Conservation (phyloP, 2,888 invertebrate species). For the Lycaena phlaeas region DNA sequence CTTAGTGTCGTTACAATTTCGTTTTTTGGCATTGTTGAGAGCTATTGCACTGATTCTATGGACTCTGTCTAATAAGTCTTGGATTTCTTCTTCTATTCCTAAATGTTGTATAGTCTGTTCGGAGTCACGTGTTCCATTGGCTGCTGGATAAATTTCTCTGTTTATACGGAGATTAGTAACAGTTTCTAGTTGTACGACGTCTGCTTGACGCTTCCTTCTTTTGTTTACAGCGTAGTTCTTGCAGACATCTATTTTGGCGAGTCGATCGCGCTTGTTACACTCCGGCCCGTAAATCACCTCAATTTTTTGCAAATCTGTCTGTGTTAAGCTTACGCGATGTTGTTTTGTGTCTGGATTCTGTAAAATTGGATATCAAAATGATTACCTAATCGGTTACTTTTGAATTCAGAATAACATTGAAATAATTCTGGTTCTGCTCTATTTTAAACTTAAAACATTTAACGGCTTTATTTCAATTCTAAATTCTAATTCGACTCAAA, state of each 20-base stretch:
- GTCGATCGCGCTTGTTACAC: constrained; percentile 41
- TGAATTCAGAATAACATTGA: too few species aligned
- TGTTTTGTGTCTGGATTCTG: constrained; percentile 36
- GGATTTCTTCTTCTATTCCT: constrained; percentile 34
- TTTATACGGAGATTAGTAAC: background rate
- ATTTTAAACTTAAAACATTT: too few species aligned
- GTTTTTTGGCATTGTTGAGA: constrained; percentile 31
- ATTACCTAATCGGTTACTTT: too few species aligned
- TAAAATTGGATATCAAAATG: constrained; percentile 20
- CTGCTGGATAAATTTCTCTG: background rate
- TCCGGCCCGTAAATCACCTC: constrained; percentile 45
- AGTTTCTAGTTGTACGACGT: constrained; percentile 11
- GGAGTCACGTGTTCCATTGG: background rate
- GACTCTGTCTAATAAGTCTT: constrained; percentile 33
- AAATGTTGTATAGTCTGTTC: constrained; percentile 24
- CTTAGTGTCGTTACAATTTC: constrained; percentile 35
- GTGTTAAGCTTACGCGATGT: constrained; percentile 31
- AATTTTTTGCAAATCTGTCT: constrained; percentile 41
- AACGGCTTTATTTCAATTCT: too few species aligned
- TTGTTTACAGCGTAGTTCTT: constrained; percentile 40
- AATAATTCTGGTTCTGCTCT: too few species aligned
- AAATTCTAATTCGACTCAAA: too few species aligned
- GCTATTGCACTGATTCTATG: constrained; percentile 34
- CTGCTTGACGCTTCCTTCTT: constrained; percentile 24
- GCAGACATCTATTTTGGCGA: constrained; percentile 48